Percentiles rank a stretch among this genome's conserved stretches.
These are phyloP conservation scores for Tiaroga cobitis DNA, from an alignment of 2,797 vertebrate genomes.

Conservation along the genomic window DNA sequence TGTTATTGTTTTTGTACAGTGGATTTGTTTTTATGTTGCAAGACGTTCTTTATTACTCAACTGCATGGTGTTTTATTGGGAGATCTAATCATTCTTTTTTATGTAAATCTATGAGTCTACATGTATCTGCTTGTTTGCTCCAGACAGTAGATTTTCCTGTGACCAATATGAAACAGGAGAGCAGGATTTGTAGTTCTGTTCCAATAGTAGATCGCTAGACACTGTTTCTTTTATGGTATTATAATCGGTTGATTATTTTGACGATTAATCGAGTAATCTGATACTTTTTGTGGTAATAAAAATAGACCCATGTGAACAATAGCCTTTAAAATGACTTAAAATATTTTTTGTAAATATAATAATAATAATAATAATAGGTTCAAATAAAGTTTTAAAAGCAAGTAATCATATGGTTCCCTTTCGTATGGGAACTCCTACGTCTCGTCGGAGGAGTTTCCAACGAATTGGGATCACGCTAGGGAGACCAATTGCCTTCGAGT, in stretches of 20 bases:
- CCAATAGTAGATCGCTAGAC: background rate
- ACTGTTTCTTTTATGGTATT: background rate
- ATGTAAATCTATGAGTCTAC: background rate
- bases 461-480: too few species aligned
- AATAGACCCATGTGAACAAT: background rate
- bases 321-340: background rate
- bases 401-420: background rate
- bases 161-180: background rate
- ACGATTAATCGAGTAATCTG: background rate
- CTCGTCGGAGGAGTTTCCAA: too few species aligned
- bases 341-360: background rate
- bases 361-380: background rate
- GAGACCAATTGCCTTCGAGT: too few species aligned
- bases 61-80: background rate
- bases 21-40: constrained; percentile 4
- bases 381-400: background rate
- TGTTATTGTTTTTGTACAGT: constrained; percentile 10
- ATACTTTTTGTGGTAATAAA: background rate
- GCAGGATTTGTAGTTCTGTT: background rate
- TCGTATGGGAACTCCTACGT: too few species aligned
- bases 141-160: background rate
- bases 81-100: background rate
- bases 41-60: background rate
- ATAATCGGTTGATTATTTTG: background rate
- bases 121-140: background rate